A percentile compares a stretch with the other conserved stretches of the same genome.
Evolutionary conservation across 2,797 vertebrate genomes (phyloP).

Genomic region (Cercopithecus neglectus): DNA sequence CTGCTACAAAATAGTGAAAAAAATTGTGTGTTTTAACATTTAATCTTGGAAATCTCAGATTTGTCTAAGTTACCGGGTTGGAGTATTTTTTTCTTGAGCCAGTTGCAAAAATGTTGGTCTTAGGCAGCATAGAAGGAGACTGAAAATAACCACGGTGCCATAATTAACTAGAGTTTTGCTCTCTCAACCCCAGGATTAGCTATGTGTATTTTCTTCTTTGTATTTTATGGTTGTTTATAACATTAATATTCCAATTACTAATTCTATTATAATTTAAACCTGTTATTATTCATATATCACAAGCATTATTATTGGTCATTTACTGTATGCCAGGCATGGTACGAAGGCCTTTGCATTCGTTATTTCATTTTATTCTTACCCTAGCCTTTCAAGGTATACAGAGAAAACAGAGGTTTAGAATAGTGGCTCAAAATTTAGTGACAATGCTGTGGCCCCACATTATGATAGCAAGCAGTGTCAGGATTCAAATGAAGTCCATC

Average conservation of each 20-base stretch:
- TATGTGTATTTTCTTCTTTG: not conserved
- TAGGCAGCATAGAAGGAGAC: not conserved
- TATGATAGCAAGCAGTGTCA: not conserved
- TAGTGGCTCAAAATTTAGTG: not conserved
- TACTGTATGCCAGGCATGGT: not conserved
- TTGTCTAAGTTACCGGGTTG: not conserved
- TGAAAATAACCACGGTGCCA: not conserved
- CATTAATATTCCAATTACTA: not conserved
- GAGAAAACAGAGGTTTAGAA: not conserved
- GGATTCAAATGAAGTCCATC: not conserved
- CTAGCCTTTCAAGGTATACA: not conserved
- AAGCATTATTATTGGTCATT: not conserved
- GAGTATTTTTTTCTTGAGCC: not conserved
- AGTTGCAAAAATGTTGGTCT: constrained; percentile 2
- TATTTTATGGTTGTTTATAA: not conserved
- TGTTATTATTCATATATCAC: not conserved
- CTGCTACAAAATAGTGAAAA: not conserved
- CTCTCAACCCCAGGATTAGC: not conserved
- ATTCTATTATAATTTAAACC: not conserved
- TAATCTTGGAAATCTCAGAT: not conserved
- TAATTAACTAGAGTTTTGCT: not conserved
- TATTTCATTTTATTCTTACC: not conserved
- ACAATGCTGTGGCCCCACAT: not conserved
- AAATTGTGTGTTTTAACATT: not conserved
- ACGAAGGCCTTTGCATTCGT: not conserved